These are phyloP conservation scores for Zalophus californianus DNA, from an alignment of 2,797 vertebrate species.

Conservation along the genomic window DNA sequence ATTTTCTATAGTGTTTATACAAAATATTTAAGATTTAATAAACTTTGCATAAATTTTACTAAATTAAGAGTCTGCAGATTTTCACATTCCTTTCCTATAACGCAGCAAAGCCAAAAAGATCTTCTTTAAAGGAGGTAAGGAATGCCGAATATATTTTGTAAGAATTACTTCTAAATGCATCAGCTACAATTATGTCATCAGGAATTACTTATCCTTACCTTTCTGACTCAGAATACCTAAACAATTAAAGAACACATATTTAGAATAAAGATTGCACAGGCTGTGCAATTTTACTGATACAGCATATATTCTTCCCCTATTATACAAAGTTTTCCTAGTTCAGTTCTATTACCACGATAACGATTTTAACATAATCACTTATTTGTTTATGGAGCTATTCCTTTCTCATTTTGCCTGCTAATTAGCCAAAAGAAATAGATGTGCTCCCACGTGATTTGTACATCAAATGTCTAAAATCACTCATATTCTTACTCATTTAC, in stretches of 20 bases:
- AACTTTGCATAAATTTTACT: constrained; percentile 31
- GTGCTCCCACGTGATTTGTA: neutral
- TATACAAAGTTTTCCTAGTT: constrained; percentile 31
- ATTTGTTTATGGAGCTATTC: neutral
- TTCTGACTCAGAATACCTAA: constrained; percentile 34
- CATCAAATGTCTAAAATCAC: constrained; percentile 14
- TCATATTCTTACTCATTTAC: neutral
- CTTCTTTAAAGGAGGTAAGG: neutral
- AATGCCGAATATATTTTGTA: neutral
- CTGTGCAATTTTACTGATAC: neutral
- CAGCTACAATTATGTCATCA: neutral
- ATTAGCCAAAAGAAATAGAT: neutral
- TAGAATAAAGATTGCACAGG: neutral
- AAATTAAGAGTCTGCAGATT: neutral
- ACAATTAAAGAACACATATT: neutral
- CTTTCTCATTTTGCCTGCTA: neutral
- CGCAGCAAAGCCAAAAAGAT: neutral
- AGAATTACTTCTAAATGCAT: constrained; percentile 63
- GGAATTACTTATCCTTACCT: neutral
- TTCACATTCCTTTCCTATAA: constrained; percentile 21
- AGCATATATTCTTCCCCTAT: neutral
- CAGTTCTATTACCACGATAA: neutral
- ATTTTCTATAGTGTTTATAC: neutral
- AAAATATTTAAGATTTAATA: constrained; percentile 45
- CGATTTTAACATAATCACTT: neutral